Percentiles rank a stretch among this genome's conserved stretches.
These are phyloP conservation scores for Siderastrea siderea DNA, from an alignment of 92 coral and sea anemone genomes.

Conservation along the genomic window DNA sequence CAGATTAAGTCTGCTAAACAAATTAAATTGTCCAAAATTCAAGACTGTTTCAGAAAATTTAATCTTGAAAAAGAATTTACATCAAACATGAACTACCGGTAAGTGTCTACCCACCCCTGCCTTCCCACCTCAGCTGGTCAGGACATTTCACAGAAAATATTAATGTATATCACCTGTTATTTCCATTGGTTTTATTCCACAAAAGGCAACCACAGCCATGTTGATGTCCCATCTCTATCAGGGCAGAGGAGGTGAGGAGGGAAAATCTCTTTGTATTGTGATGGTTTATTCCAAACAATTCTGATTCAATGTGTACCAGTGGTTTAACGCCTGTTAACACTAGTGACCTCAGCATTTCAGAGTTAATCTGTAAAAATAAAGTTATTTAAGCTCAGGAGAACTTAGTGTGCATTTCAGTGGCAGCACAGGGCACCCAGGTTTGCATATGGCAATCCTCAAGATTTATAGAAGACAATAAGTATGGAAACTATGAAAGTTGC, in stretches of 20 bases:
- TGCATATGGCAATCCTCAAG: neutral
- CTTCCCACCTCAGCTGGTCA: neutral
- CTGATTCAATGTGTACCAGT: slow-evolving; percentile 38
- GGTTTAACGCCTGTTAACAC: slow-evolving; percentile 69
- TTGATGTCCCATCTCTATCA: slow-evolving; percentile 67
- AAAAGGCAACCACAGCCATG: slow-evolving; percentile 42
- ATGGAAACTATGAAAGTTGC: neutral
- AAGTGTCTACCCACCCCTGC: neutral
- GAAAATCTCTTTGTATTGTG: slow-evolving; percentile 30
- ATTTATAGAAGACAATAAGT: neutral
- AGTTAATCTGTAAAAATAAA: slow-evolving; percentile 32
- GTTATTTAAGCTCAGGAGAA: neutral
- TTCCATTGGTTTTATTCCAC: neutral
- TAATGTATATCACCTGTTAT: neutral
- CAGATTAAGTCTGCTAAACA: too few species aligned
- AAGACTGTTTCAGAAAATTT: too few species aligned
- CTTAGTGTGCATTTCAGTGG: neutral
- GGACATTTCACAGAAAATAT: neutral
- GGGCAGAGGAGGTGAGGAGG: slow-evolving; percentile 27
- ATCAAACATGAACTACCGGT: neutral
- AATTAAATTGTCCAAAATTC: too few species aligned
- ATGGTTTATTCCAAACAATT: slow-evolving; percentile 17
- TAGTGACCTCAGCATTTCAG: slow-evolving; percentile 65
- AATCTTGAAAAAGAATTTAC: too few species aligned
- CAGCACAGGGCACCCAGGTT: too few species aligned